Evolutionary conservation across 2,888 invertebrate species (phyloP).

Genomic region (Lasioglossum malachurum): DNA sequence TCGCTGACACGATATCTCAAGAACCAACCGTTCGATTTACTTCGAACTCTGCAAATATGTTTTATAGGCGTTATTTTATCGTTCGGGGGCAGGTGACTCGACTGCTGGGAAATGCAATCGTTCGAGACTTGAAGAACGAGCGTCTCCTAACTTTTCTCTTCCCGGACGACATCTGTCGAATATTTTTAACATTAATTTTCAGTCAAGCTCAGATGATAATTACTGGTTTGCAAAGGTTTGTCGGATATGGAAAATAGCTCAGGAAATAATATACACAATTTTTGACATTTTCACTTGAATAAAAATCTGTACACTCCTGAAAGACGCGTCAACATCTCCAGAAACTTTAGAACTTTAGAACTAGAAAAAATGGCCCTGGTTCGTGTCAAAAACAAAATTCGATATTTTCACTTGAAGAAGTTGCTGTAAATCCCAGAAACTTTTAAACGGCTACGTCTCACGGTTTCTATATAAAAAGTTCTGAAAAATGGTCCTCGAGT

Average conservation of each 20-base stretch:
- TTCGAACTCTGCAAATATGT: background rate
- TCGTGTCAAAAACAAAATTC: too few species aligned
- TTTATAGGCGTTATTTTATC: background rate
- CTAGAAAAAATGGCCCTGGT: too few species aligned
- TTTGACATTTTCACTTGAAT: background rate
- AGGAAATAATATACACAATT: background rate
- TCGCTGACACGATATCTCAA: conserved; percentile 5
- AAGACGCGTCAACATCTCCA: background rate
- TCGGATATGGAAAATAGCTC: background rate
- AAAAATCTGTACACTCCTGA: background rate
- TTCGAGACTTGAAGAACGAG: background rate
- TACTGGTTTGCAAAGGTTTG: background rate
- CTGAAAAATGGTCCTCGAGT: background rate
- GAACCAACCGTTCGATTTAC: background rate
- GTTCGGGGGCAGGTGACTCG: background rate
- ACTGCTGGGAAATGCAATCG: background rate
- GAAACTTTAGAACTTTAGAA: background rate
- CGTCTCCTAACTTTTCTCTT: background rate
- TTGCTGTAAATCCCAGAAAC: background rate
- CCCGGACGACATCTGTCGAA: background rate
- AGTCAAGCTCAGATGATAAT: background rate
- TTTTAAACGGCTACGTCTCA: background rate
- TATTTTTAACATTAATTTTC: background rate
- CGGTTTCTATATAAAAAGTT: background rate
- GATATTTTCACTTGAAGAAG: too few species aligned